phyloP scores from a whole-genome alignment of 2,797 vertebrate species.

The Argya squamiceps region DNA sequence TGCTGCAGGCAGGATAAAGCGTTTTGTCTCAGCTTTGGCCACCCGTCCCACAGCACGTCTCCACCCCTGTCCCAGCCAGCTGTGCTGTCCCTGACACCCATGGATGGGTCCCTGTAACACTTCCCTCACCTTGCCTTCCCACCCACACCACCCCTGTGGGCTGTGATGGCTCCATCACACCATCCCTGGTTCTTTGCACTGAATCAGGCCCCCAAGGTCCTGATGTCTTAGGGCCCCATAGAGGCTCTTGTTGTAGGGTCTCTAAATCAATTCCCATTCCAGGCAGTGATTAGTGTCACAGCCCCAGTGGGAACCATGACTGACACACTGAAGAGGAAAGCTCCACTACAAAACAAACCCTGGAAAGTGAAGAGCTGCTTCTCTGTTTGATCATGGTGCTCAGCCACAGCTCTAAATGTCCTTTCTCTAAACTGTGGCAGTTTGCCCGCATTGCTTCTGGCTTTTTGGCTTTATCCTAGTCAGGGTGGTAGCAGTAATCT shows the following conservation, averaged over 20 bases:
- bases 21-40: neutral
- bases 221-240: neutral
- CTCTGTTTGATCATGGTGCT: neutral
- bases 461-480: neutral
- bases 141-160: accelerated
- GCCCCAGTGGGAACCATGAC: neutral
- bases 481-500: neutral
- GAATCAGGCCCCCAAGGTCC: neutral
- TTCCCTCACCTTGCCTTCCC: neutral
- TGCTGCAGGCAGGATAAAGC: neutral
- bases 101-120: accelerated
- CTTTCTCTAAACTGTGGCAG: neutral
- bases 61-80: neutral
- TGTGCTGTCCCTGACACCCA: neutral
- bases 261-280: neutral
- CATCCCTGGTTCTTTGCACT: neutral
- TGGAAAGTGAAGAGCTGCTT: neutral
- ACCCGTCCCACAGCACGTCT: neutral
- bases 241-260: neutral
- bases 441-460: neutral
- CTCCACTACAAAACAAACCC: neutral
- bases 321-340: neutral
- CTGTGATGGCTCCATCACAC: accelerated
- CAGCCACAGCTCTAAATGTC: neutral
- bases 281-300: neutral